These are phyloP conservation scores for Macrosiphum euphorbiae DNA, from an alignment of 2,888 invertebrate species.

Conservation along the genomic window DNA sequence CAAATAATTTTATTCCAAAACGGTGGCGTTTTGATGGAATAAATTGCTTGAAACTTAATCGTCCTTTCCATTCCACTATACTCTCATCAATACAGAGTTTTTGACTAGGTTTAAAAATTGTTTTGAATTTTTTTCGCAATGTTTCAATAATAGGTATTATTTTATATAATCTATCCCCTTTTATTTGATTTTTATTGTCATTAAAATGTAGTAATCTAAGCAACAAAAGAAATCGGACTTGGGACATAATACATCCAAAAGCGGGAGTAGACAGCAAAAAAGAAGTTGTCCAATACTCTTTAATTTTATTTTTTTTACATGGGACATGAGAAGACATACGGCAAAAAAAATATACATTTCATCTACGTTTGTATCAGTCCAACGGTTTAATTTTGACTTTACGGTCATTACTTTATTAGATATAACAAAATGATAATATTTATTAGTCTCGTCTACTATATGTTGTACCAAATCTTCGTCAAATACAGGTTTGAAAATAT, in stretches of 20 bases:
- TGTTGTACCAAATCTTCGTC: background rate
- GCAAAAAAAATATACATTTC: background rate
- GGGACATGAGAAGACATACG: background rate
- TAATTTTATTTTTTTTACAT: background rate
- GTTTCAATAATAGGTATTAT: background rate
- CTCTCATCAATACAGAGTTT: conserved; percentile 67
- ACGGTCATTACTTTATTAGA: background rate
- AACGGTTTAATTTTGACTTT: background rate
- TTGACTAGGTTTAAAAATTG: conserved; percentile 22
- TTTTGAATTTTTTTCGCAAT: conserved; percentile 5
- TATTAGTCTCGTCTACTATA: conserved; percentile 13
- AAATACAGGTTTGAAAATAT: conserved; percentile 12
- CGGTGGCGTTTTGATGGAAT: conserved; percentile 67
- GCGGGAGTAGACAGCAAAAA: background rate
- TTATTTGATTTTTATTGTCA: conserved; percentile 47
- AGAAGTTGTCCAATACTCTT: background rate
- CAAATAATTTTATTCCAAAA: conserved; percentile 68
- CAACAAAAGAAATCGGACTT: background rate
- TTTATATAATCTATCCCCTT: conserved; percentile 48
- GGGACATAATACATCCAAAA: conserved; percentile 17
- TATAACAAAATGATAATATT: background rate
- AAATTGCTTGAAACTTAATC: conserved; percentile 67
- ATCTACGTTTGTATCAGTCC: background rate
- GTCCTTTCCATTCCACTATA: conserved; percentile 67
- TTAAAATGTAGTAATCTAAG: conserved; percentile 51